Evolutionary conservation across 2,797 vertebrate genomes (phyloP).

Genomic region (Sorex maritimensis): DNA sequence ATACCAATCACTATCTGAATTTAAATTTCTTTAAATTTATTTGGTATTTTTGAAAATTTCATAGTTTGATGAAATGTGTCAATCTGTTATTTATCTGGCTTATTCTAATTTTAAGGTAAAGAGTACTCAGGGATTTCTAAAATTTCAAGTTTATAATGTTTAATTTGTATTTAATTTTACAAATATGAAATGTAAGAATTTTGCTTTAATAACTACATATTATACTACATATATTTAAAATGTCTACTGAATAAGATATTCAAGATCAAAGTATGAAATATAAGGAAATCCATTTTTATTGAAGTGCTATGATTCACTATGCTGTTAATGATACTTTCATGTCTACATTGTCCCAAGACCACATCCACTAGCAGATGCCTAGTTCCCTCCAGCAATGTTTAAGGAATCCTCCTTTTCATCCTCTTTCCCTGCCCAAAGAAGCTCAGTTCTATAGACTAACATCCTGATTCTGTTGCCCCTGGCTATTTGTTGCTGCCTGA

Average conservation of each 20-base stretch:
- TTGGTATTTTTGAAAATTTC: neutral
- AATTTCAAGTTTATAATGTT: too few species aligned
- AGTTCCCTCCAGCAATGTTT: too few species aligned
- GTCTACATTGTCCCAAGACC: too few species aligned
- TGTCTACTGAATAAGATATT: neutral
- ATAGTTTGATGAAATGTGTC: too few species aligned
- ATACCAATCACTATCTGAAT: neutral
- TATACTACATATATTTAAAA: neutral
- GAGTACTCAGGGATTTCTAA: neutral
- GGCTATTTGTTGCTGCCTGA: too few species aligned
- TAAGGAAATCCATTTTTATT: neutral
- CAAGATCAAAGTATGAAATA: neutral
- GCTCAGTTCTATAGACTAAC: too few species aligned
- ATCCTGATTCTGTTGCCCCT: too few species aligned
- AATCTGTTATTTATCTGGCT: neutral
- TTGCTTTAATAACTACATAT: neutral
- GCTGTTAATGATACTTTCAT: too few species aligned
- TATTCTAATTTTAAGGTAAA: neutral
- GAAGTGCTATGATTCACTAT: too few species aligned
- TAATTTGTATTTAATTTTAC: neutral
- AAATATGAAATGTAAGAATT: neutral
- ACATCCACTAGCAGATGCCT: too few species aligned
- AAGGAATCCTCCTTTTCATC: too few species aligned
- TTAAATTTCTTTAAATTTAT: neutral
- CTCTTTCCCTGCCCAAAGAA: too few species aligned